These are phyloP conservation scores for Stylophora pistillata DNA, from an alignment of 64 coral and sea anemone genomes.

Conservation along the genomic window DNA sequence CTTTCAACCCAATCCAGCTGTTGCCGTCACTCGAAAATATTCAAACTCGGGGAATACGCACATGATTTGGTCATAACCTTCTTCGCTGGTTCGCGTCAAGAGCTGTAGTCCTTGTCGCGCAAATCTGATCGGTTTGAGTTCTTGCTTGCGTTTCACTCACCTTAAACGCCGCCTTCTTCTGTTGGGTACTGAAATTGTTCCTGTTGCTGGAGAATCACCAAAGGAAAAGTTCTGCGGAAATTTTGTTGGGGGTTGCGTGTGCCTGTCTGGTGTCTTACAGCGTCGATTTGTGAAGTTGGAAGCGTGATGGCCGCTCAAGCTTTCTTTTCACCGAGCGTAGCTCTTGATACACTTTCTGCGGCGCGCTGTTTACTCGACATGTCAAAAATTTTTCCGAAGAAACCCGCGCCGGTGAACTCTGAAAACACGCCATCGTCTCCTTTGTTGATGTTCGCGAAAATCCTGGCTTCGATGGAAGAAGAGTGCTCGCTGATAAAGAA, in stretches of 20 bases:
- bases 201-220: not conserved
- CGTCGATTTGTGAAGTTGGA: not conserved
- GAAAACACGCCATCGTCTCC: constrained; percentile 27
- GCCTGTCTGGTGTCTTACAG: not conserved
- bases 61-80: constrained; percentile 31
- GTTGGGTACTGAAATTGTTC: not conserved
- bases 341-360: constrained; percentile 54
- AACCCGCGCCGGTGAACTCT: constrained; percentile 11
- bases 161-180: not conserved
- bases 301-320: constrained; percentile 18
- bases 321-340: constrained; percentile 27
- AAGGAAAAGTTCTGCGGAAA: not conserved
- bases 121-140: not conserved
- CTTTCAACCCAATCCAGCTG: constrained; percentile 32
- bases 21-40: constrained; percentile 46
- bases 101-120: not conserved
- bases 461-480: constrained; percentile 57
- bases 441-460: constrained; percentile 59
- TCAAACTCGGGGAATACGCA: constrained; percentile 20
- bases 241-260: not conserved
- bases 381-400: constrained; percentile 63
- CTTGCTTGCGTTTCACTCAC: not conserved
- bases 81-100: constrained; percentile 35
- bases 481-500: constrained; percentile 54
- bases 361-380: constrained; percentile 63